Evolutionary conservation across 1,140 invertebrate species (phyloP), one percentile per base, ranked within the genome.

Genomic region (Bombus picipes): DNA sequence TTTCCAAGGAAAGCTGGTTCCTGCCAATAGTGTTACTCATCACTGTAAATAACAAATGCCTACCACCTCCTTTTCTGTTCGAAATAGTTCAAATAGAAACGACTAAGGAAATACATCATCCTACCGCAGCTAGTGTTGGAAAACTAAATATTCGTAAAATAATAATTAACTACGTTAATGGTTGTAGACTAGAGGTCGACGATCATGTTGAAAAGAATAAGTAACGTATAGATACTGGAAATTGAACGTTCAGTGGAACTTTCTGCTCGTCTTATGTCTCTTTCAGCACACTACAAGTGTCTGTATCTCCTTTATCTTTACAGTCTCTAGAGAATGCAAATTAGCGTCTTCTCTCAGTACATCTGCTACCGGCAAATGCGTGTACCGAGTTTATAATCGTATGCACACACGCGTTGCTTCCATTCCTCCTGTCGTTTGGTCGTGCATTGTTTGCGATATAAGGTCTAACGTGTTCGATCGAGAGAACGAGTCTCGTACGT

Each of bases 371-470:
- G n/a, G 15, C 22, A 18, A 79, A 47, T 41, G 53, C 66, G 37
- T 80, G 53, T 68, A 47, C 53, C 66, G 65, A 71, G 76, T 72
- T 68, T 43, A 66, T 80, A 85, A 72, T 80, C 68, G 34, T 34
- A 37, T 47, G 15, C 41, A 47, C 53, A 47, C 25, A 78, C 32
- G 39, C n/a, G 53, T 41, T 34, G 43, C 74, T n/a, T 77, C 74
- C 47, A 32, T 37, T 68, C 34, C 34, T 77, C 70, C 62, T 41
- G 53, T 59, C 62, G 41, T 76, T 72, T 39, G 32, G 9, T 65
- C 47, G 76, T 71, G 82, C 75, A 70, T 57, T 71, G 82, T 71
- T 71, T 59, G 82, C 82, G 47, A 62, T 41, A 65, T 65, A 62
- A 79, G 62, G 41, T 79, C 22, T 28, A 59, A 66, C 41, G 32